Conservation (phyloP, 2,797 vertebrate species). For the Epinephelus malabaricus region DNA sequence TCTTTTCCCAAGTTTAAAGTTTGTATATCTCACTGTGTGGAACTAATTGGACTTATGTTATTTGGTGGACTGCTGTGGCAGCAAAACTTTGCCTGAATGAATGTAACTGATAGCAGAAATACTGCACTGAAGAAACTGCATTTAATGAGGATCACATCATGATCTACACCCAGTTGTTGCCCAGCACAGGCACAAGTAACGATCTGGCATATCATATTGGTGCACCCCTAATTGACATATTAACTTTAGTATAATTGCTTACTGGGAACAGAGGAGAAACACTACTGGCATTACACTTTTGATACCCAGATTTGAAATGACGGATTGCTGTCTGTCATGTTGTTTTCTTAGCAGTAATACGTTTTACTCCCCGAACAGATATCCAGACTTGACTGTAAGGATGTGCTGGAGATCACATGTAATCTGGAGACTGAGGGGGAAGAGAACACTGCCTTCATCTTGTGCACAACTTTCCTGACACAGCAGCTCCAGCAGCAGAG, state of each 20-base stretch:
- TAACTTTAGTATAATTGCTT: neutral
- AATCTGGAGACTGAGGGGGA: slow-evolving; percentile 97
- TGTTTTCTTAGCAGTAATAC: slow-evolving; percentile 6
- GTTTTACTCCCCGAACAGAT: slow-evolving; percentile 85
- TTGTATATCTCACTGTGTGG: neutral
- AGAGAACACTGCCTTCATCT: slow-evolving; percentile 95
- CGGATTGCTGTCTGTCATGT: neutral
- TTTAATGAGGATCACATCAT: too few species aligned
- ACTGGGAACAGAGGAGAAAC: neutral
- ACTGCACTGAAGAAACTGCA: too few species aligned
- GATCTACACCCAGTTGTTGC: too few species aligned
- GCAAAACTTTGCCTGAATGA: too few species aligned
- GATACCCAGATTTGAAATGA: neutral
- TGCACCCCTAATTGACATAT: neutral
- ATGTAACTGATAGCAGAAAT: too few species aligned
- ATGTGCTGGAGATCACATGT: slow-evolving; percentile 96
- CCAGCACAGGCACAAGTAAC: too few species aligned
- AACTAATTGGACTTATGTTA: neutral
- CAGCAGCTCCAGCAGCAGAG: slow-evolving; percentile 97
- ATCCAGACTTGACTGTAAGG: slow-evolving; percentile 95
- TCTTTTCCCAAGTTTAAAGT: neutral
- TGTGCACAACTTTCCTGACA: slow-evolving; percentile 98
- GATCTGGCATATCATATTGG: too few species aligned
- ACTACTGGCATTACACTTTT: neutral
- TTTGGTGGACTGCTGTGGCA: neutral